Conservation (phyloP, 2,113 vertebrate species). For the Protobothrops flavoviridis region DNA sequence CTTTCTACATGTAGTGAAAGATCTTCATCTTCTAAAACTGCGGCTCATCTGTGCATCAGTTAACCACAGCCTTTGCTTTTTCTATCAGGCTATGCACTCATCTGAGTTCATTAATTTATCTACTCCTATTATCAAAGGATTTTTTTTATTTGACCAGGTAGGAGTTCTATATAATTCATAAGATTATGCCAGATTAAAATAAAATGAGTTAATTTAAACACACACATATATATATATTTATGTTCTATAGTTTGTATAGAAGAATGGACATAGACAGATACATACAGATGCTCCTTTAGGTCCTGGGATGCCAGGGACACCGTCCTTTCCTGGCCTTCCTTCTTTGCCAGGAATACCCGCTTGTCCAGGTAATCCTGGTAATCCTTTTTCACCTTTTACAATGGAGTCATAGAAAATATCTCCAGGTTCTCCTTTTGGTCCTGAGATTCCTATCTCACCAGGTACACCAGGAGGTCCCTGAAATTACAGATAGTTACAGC, state of each 20-base stretch:
- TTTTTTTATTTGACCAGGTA: not conserved
- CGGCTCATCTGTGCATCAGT: not conserved
- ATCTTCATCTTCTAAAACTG: not conserved
- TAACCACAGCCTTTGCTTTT: not conserved
- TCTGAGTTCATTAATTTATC: not conserved
- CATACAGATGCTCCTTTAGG: conserved; percentile 87
- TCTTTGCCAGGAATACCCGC: conserved; percentile 79
- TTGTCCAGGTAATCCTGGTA: conserved; percentile 76
- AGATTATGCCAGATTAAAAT: not conserved
- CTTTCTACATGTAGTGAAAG: not conserved
- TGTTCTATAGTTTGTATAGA: not conserved
- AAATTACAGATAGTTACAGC: conserved; percentile 36
- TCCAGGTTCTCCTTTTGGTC: conserved; percentile 88
- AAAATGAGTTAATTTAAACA: not conserved
- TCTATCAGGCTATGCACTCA: not conserved
- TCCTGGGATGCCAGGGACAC: conserved; percentile 79
- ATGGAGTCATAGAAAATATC: conserved; percentile 79
- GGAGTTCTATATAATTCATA: not conserved
- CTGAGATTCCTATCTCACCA: conserved; percentile 85
- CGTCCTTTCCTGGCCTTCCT: conserved; percentile 84
- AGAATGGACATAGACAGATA: conserved; percentile 32
- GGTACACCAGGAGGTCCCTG: conserved; percentile 79
- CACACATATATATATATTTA: not conserved
- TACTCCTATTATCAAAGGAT: not conserved
- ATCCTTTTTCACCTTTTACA: conserved; percentile 90